phyloP scores from a whole-genome alignment of 2,113 vertebrate species.

The Neodontobutis hainanensis region DNA sequence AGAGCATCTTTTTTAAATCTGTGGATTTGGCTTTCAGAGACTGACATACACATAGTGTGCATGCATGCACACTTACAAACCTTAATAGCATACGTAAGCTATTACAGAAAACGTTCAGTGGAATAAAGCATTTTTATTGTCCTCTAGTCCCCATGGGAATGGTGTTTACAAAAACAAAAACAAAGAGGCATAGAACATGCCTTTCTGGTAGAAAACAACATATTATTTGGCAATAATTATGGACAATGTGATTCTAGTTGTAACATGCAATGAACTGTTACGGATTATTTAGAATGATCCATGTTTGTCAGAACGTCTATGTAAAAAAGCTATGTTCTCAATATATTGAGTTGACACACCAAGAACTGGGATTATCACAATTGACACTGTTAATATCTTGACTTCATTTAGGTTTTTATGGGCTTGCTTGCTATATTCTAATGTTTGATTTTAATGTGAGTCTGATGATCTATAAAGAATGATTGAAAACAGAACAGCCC shows the following conservation, averaged over 20 bases:
- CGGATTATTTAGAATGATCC: no score
- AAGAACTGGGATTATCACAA: no score
- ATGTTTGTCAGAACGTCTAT: no score
- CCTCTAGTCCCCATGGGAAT: slow-evolving; percentile 24
- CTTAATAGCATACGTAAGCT: slow-evolving; percentile 9
- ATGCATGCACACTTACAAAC: slow-evolving; percentile 9
- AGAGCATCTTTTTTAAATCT: slow-evolving; percentile 27
- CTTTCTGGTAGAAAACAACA: not conserved
- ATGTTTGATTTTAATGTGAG: no score
- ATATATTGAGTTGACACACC: no score
- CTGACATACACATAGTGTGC: slow-evolving; percentile 14
- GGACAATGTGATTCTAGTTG: not conserved
- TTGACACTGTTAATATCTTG: no score
- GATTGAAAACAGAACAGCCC: no score
- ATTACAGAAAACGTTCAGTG: slow-evolving; percentile 8
- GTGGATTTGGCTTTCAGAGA: slow-evolving; percentile 8
- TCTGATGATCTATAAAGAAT: no score
- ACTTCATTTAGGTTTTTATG: no score
- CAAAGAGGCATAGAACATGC: slow-evolving; percentile 22
- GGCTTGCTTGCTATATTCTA: no score
- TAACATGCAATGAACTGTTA: no score
- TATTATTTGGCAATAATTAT: slow-evolving; percentile 4
- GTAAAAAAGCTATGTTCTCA: no score
- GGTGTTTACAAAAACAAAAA: slow-evolving; percentile 40
- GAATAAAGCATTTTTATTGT: slow-evolving; percentile 31